Evolutionary conservation across 2,113 vertebrate species (phyloP), one percentile per base, ranked within the genome.

Genomic region (Paramormyrops kingsleyae): DNA sequence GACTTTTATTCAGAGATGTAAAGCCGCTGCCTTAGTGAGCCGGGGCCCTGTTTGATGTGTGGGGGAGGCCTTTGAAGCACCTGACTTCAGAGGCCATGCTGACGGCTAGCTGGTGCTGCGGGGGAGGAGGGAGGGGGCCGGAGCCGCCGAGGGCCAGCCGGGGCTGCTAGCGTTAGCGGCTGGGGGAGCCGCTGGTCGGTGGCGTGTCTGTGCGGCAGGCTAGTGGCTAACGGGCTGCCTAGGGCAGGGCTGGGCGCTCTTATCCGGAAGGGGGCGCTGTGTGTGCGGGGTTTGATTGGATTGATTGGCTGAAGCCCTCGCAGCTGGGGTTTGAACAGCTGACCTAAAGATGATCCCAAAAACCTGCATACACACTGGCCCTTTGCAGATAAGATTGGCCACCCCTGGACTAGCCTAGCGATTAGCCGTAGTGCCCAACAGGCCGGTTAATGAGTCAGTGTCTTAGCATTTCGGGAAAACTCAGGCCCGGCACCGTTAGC

Each of bases 21-120:
- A 96, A 96, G 94, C 94, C 95, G 95, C 95, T 92, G 94, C 93
- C 88, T 89, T 93, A 94, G 94, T 93, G 93, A 90, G 94, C 93
- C 92, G 86, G 89, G 89, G 89, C 94, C 88, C 94, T 96, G 96
- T 98, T 98, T 99, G 96, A 97, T 99, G 97, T 98, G 96, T 97
- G 97, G 97, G 96, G 96, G 97, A 4, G 96, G 47, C 95, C 95
- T 99, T 99, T 99, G 98, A 99, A 97, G 97, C 96, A 95, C 95
- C 95, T 95, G 96, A 97, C 97, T 98, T 98, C 97, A 97, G 97
- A 97, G 97, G 95, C 95, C 94, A 94, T 96, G 96, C 97, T 97
- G 97, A 97, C 97, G 97, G 96, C 96, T 95, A 96, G 97, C 96
- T 97, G 96, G 96, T 96, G 97, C 96, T 97, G 97, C 97, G 97